Conservation (phyloP, 2,797 vertebrate genomes). For the Botia kubotai region DNA sequence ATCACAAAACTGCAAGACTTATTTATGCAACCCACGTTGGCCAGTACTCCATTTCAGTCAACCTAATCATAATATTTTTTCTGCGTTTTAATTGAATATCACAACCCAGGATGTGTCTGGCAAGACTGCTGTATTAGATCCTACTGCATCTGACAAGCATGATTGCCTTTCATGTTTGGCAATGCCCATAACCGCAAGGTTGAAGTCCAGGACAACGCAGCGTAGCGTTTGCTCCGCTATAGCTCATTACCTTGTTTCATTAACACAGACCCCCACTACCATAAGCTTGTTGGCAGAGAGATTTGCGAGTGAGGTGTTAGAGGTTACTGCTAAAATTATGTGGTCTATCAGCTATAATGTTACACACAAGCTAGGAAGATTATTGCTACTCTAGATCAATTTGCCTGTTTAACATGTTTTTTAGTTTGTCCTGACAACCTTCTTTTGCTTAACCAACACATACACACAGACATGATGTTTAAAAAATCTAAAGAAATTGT, state of each 20-base stretch:
- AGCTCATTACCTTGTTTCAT: slow-evolving; percentile 53
- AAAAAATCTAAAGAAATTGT: background rate
- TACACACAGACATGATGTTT: background rate
- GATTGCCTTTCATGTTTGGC: slow-evolving; percentile 48
- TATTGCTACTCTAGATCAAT: background rate
- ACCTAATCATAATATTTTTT: slow-evolving; percentile 26
- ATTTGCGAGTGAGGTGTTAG: slow-evolving; percentile 28
- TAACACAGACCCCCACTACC: slow-evolving; percentile 40
- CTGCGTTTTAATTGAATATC: slow-evolving; percentile 32
- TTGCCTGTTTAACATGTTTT: too few relatives aligned
- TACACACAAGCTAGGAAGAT: slow-evolving; percentile 6
- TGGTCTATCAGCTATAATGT: slow-evolving; percentile 5
- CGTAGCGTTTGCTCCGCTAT: slow-evolving; percentile 29
- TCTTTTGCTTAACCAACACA: background rate
- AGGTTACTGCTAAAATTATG: slow-evolving; percentile 33
- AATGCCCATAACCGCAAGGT: slow-evolving; percentile 38
- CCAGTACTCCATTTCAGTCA: slow-evolving; percentile 11
- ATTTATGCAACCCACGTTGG: background rate
- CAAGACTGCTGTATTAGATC: slow-evolving; percentile 37
- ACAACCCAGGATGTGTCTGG: slow-evolving; percentile 31
- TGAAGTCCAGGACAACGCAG: slow-evolving; percentile 43
- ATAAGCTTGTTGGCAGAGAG: slow-evolving; percentile 39
- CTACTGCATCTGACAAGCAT: slow-evolving; percentile 41
- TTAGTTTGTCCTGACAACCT: background rate
- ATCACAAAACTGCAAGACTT: background rate